Evolutionary conservation across 1,140 invertebrate genomes (phyloP), one percentile per base, ranked within the genome.

Genomic region (Zaprionus kolodkinae): DNA sequence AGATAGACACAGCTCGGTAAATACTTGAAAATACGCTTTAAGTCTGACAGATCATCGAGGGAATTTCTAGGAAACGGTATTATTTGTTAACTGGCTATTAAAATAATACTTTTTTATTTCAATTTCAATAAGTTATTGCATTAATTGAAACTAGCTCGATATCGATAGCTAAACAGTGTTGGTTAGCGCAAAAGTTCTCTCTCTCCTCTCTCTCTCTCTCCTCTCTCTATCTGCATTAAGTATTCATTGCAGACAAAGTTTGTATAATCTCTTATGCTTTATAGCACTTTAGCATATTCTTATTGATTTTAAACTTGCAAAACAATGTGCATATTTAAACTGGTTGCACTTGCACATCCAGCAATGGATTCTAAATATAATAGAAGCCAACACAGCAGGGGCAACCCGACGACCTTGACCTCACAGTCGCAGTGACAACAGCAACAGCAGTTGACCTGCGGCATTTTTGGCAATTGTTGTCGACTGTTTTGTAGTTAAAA

Each of bases 401-500:
- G 1, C 6, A 2, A 10, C 33, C 4, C 30, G 30, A 35, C 17
- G 30, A 35, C 27, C 64, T 73, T 52, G 56, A 67, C 38, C 65
- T 38, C 35, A 30, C 27, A 21, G 21, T 21, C 21, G n/a, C n/a
- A 10, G 57, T 30, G 35, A n/a, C 57, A 61, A 21, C 33, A 27
- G 36, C 45, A 35, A n/a, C n/a, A n/a, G n/a, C n/a, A 21, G 50
- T 50, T 70, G 45, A 21, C 17, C 17, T 50, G 57, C 38, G 12
- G 38, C 13, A 15, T 17, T 12, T 40, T 45, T 21, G n/a, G 38
- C 43, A 50, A 30, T 33, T 68, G 21, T 21, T 48, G 45, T 25
- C 45, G 45, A 50, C 13, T 50, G 64, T 62, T 60, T 54, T 74
- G 59, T 66, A 63, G 55, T 65, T 43, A 36, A 72, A 85, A 70